Base-by-base conservation (phyloP, 2,888 invertebrate species). In the Thumatha senex region DNA sequence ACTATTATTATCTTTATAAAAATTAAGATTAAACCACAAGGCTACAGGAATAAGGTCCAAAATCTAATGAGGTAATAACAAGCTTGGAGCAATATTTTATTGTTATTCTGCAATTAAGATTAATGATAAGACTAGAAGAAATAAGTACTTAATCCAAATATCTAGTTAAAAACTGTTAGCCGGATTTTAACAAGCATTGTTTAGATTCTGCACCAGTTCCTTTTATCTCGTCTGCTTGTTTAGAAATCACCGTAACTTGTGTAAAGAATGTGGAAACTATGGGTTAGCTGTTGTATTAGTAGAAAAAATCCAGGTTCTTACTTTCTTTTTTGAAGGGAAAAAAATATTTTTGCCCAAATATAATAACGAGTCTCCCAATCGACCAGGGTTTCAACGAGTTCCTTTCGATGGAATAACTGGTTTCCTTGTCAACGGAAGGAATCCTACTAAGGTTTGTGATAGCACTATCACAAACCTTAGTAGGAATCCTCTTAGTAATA, bases 51-150 rank as follows among this genome's bases (percentile, higher is more conserved):
- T 77, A 84, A 75, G 77, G 82, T 74, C 60, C 57, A 80, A 62
- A 74, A 75, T 83, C 44, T 59, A 74, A 70, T 61, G 67, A 67
- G 57, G 62, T 62, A 56, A 64, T 54, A 60, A 56, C 66, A 71
- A 78, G 72, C 78, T 81, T 74, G 67, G 65, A 78, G 83, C 83
- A 82, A 89, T 89, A 89, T 89, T 89, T 90, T 90, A 90, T 89
- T 89, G 87, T 89, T 86, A 89, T 89, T 89, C 88, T 70, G 82
- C 90, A 89, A 91, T 91, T 90, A 90, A 90, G 90, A 91, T 91
- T 89, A 86, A 90, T 90, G 90, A 91, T 91, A 90, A 90, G 82
- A 82, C 80, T 86, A 81, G 83, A 84, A 80, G 80, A 75, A 85
- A 79, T 89, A 89, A 89, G 89, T 89, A 87, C 89, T 90, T 89